Conservation (phyloP, 2,888 invertebrate species). For the Lasioglossum oenotherae region DNA sequence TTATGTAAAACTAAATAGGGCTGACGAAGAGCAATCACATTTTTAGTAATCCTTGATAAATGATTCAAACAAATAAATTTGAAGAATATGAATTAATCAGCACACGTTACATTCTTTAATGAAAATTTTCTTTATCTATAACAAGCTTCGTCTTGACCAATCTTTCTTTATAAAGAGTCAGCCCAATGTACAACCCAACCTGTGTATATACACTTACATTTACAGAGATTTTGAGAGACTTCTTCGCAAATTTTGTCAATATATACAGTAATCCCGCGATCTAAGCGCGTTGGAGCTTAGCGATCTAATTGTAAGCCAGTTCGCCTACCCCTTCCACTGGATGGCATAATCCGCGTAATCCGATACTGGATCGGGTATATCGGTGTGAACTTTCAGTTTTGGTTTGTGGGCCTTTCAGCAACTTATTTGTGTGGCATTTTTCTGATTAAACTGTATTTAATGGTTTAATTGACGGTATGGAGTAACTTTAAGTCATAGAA, state of each 20-base stretch:
- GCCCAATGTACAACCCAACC: neutral
- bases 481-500: too few species aligned
- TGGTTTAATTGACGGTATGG: too few species aligned
- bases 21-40: neutral
- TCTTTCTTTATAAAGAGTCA: neutral
- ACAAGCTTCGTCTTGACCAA: neutral
- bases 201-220: slow-evolving; percentile 17
- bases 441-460: too few species aligned
- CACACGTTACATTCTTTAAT: neutral
- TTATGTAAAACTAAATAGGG: neutral
- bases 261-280: too few species aligned
- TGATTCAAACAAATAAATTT: neutral
- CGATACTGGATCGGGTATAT: too few species aligned
- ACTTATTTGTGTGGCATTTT: too few species aligned
- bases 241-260: neutral
- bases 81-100: neutral
- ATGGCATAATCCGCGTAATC: too few species aligned
- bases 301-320: too few species aligned
- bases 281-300: too few species aligned
- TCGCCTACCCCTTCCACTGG: too few species aligned
- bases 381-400: too few species aligned
- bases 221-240: slow-evolving; percentile 12
- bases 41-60: neutral
- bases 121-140: neutral
- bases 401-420: too few species aligned